Evolutionary conservation across 2,797 vertebrate species (phyloP).

Genomic region (Pseudopleuronectes americanus): DNA sequence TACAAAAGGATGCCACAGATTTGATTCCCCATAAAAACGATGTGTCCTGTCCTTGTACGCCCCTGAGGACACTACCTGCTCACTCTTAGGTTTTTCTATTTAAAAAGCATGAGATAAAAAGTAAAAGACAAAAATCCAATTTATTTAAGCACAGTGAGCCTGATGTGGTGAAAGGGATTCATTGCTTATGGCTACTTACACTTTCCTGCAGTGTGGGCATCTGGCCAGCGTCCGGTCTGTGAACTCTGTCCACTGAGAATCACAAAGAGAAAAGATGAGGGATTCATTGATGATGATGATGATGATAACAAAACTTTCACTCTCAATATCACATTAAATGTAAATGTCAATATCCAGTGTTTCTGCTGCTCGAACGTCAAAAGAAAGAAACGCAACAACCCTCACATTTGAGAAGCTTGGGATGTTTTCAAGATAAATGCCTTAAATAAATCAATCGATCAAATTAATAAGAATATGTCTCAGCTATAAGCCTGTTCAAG

Average conservation of each 20-base stretch:
- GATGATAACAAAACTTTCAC: too few species aligned
- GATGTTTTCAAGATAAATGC: too few species aligned
- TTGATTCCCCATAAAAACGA: not conserved
- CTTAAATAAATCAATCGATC: too few species aligned
- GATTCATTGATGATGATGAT: too few species aligned
- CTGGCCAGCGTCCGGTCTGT: conserved; percentile 93
- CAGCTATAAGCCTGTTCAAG: too few species aligned
- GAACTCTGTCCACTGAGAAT: conserved; percentile 93
- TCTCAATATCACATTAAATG: too few species aligned
- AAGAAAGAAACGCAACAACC: not conserved
- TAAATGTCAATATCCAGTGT: not conserved
- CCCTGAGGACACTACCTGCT: not conserved
- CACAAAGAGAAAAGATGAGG: conserved; percentile 19
- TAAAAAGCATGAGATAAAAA: conserved; percentile 8
- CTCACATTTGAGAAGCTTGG: not conserved
- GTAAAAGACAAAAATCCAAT: conserved; percentile 5
- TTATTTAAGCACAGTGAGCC: not conserved
- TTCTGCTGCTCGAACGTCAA: not conserved
- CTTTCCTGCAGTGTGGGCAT: conserved; percentile 96
- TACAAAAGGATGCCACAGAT: not conserved
- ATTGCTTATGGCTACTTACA: conserved; percentile 84
- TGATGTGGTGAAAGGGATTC: conserved; percentile 18
- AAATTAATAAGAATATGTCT: too few species aligned
- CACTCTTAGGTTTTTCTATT: not conserved
- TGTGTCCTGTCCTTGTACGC: not conserved